Conservation (phyloP, 2,888 invertebrate genomes). For the Pheosia gnoma region DNA sequence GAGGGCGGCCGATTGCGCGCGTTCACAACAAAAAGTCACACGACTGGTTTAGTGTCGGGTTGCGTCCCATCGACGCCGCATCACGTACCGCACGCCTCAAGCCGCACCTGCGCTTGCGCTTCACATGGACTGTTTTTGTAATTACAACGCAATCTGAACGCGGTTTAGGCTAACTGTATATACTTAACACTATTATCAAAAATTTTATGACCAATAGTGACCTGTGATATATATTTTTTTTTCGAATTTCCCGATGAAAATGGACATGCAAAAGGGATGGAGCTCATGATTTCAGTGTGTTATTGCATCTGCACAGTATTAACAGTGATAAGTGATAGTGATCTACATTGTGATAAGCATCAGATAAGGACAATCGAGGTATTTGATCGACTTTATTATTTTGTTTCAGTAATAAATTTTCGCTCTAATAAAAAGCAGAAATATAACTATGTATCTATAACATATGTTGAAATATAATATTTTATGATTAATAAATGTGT, state of each 20-base stretch:
- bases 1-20: constrained; percentile 72
- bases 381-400: constrained; percentile 46
- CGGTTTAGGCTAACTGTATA: constrained; percentile 36
- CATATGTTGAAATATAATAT: neutral
- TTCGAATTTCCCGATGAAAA: constrained; percentile 55
- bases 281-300: constrained; percentile 80
- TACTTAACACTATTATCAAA: constrained; percentile 28
- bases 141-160: constrained; percentile 53
- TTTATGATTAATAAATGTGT: neutral
- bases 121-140: constrained; percentile 69
- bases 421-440: neutral
- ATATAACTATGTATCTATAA: neutral
- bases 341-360: constrained; percentile 73
- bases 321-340: constrained; percentile 82
- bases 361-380: constrained; percentile 75
- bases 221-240: constrained; percentile 68
- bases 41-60: constrained; percentile 84
- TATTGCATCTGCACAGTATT: constrained; percentile 67
- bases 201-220: constrained; percentile 50
- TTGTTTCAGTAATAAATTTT: constrained; percentile 21
- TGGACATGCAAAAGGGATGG: constrained; percentile 78
- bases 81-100: constrained; percentile 68
- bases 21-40: constrained; percentile 82
- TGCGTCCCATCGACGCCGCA: constrained; percentile 82
- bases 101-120: constrained; percentile 72